These are phyloP conservation scores for Allolobophora icterica DNA, from an alignment of 2,888 invertebrate genomes.

Conservation along the genomic window DNA sequence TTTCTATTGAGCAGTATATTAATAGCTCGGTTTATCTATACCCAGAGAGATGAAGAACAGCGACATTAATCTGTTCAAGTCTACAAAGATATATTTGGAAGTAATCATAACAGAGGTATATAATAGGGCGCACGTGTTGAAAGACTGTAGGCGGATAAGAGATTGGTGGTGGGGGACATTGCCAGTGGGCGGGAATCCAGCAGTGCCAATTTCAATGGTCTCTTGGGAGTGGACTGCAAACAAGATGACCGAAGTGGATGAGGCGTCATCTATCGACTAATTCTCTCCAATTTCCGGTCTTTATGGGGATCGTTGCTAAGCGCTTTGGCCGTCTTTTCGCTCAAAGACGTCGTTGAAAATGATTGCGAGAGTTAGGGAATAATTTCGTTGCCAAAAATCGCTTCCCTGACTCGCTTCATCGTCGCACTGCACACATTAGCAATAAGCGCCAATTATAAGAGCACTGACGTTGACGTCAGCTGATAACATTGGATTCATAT, in stretches of 20 bases:
- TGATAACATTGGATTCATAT: background rate
- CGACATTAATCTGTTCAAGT: conserved; percentile 1
- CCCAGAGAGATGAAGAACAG: background rate
- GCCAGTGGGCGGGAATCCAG: background rate
- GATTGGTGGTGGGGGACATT: background rate
- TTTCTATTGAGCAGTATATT: background rate
- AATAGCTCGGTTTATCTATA: background rate
- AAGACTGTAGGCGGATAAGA: no score
- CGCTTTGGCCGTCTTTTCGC: background rate
- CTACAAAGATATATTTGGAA: background rate
- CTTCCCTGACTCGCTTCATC: background rate
- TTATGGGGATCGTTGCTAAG: background rate
- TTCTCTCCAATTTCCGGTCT: background rate
- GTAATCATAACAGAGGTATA: background rate
- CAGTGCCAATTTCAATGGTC: background rate
- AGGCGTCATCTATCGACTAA: background rate
- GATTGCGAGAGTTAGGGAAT: background rate
- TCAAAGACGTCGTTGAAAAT: conserved; percentile 1
- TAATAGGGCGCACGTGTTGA: no score
- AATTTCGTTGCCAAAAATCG: background rate
- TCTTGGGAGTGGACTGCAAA: background rate
- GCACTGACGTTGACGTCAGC: no score
- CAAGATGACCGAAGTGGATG: background rate
- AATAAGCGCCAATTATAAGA: background rate
- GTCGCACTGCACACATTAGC: background rate